Evolutionary conservation across 2,888 invertebrate species (phyloP), one percentile per base, ranked within the genome.

Genomic region (Aphrophora alni): DNA sequence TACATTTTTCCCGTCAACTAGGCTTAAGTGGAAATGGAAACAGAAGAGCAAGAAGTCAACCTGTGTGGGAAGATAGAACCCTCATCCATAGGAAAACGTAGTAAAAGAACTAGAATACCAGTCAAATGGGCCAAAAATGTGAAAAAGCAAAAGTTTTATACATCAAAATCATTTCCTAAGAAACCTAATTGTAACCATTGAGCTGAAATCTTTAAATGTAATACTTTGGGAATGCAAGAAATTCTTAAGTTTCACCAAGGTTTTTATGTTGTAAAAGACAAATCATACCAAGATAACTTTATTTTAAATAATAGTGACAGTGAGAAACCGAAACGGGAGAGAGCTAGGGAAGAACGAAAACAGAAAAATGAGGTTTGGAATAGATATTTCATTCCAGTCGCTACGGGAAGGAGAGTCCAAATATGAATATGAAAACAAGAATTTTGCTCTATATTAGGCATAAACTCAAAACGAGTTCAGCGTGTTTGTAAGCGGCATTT

Each of bases 231-330:
- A 8, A 75, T 75, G 75, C 75, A 75, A 75, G 75, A 75, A 38
- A 25, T 75, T 21, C 75, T 38, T n/a, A 75, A 44, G 44, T 75
- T 75, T 44, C 75, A 75, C 75, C 24, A 75, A 38, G 44, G 44
- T 33, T 38, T 75, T 75, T 75, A 75, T 44, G 44, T 8, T 38
- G 44, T 44, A 8, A 44, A n/a, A 38, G 44, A 75, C 1, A 75
- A 75, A 44, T 17, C 44, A 17, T 38, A 75, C 21, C 75, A 75
- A 75, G 75, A 75, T 21, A 38, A 75, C 75, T 75, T 75, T 75
- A 38, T 75, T 17, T 17, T 12, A 38, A 38, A 21, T 4, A 27
- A 28, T 73, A 28, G 28, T 73, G 21, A 73, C 27, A 12, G 73
- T 17, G 33, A 28, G 28, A 38, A 38, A 75, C 51, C 44, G 21